Evolutionary conservation across 1,140 invertebrate species (phyloP).

Genomic region (Gryon sp.): DNA sequence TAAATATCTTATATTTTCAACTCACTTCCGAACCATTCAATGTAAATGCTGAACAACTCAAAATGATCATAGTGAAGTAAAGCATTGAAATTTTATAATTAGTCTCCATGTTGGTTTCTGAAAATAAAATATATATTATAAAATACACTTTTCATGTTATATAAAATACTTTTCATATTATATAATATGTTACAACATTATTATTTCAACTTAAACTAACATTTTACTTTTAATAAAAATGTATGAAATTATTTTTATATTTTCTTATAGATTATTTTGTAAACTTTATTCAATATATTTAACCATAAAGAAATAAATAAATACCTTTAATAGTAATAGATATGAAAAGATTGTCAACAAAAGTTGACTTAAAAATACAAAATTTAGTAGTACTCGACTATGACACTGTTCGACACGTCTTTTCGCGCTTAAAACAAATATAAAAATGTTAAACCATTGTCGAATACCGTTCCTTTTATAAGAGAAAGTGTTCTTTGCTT

Average conservation of each 20-base stretch:
- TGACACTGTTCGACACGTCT: background rate
- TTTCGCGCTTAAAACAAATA: slow-evolving; percentile 9
- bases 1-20: background rate
- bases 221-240: too few relatives aligned
- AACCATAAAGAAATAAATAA: background rate
- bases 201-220: too few relatives aligned
- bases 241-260: too few relatives aligned
- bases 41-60: slow-evolving; percentile 1
- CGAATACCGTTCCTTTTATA: slow-evolving; percentile 26
- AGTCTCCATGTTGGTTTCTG: background rate
- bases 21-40: slow-evolving; percentile 4
- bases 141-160: too few relatives aligned
- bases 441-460: slow-evolving; percentile 11
- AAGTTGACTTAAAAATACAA: background rate
- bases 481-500: slow-evolving; percentile 31
- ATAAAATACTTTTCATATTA: too few relatives aligned
- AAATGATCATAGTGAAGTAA: slow-evolving; percentile 9
- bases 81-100: background rate
- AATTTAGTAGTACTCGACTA: background rate
- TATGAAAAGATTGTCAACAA: background rate
- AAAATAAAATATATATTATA: slow-evolving; percentile 6
- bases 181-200: too few relatives aligned
- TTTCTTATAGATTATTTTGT: background rate
- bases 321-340: background rate
- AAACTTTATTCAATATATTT: background rate